A percentile compares a stretch with the other conserved stretches of the same genome.
Conservation (phyloP, 1,140 invertebrate genomes). For the Sycophaga agraensis region DNA sequence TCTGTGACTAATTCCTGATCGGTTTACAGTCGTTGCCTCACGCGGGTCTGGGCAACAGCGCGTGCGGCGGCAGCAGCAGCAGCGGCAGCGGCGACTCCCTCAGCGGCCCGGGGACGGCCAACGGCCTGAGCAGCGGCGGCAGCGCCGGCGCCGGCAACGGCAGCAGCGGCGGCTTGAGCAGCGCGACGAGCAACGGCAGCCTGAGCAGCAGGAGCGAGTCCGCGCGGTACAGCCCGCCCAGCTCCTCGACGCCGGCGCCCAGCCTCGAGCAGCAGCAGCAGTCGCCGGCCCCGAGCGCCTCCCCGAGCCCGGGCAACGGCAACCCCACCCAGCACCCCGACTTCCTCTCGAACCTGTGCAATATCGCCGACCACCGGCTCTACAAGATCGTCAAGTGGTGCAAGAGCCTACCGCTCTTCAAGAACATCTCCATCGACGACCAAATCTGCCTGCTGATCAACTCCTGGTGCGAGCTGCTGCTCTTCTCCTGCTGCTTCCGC, state of each 20-base stretch:
- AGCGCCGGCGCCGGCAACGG: neutral
- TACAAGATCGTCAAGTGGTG: slow-evolving; percentile 99
- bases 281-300: slow-evolving; percentile 14
- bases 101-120: neutral
- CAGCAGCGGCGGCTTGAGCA: slow-evolving; percentile 11
- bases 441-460: slow-evolving; percentile 95
- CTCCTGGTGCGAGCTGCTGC: slow-evolving; percentile 93
- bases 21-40: neutral
- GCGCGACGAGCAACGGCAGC: slow-evolving; percentile 13
- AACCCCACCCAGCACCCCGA: slow-evolving; percentile 72
- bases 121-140: neutral
- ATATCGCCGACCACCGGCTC: slow-evolving; percentile 91
- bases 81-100: slow-evolving; percentile 16
- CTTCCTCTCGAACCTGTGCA: slow-evolving; percentile 84
- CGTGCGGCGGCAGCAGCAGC: slow-evolving; percentile 2
- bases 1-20: too few species aligned
- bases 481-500: slow-evolving; percentile 90
- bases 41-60: neutral
- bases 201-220: neutral
- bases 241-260: neutral
- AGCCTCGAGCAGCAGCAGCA: slow-evolving; percentile 37
- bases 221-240: neutral
- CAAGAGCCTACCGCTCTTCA: slow-evolving; percentile 93
- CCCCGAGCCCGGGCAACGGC: slow-evolving; percentile 23
- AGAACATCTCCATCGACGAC: slow-evolving; percentile 95